Conservation (phyloP, 2,888 invertebrate species). For the Lingula anatina region DNA sequence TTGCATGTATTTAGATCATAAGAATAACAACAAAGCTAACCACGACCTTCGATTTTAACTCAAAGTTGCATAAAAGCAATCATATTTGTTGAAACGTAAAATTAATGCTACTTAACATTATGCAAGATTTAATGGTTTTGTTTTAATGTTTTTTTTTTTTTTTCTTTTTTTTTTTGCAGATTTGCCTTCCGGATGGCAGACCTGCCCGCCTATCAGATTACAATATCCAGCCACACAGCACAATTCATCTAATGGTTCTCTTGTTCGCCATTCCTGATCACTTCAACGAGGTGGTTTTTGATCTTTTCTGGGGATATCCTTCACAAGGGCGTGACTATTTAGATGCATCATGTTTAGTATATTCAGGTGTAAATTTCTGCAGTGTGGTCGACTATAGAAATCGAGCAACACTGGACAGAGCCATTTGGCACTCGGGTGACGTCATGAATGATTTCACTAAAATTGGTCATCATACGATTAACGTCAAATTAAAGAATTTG, state of each 20-base stretch:
- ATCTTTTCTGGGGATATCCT: conserved; percentile 25
- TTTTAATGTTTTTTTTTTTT: too few relatives aligned
- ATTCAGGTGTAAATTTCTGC: conserved; percentile 4
- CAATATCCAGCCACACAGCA: conserved; percentile 15
- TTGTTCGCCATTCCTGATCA: conserved; percentile 20
- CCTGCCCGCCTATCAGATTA: conserved; percentile 12
- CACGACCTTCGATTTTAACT: too few relatives aligned
- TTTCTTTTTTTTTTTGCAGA: conserved; percentile 8
- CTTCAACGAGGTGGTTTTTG: conserved; percentile 25
- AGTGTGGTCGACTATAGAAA: conserved; percentile 11
- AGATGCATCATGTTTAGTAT: conserved; percentile 24
- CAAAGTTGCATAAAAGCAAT: too few relatives aligned
- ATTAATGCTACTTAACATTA: too few relatives aligned
- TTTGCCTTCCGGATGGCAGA: conserved; percentile 5
- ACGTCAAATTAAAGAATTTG: conserved; percentile 18
- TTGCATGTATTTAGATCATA: too few relatives aligned
- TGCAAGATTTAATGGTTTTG: too few relatives aligned
- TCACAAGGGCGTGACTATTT: conserved; percentile 14
- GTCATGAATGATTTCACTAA: conserved; percentile 14
- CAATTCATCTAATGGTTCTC: conserved; percentile 18
- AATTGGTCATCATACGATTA: conserved; percentile 25
- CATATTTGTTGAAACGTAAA: too few relatives aligned
- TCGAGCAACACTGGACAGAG: neutral
- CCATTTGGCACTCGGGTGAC: conserved; percentile 22
- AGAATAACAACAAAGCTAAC: too few relatives aligned